phyloP scores from a whole-genome alignment of 1,140 invertebrate genomes.

The Drosophila carrolli region DNA sequence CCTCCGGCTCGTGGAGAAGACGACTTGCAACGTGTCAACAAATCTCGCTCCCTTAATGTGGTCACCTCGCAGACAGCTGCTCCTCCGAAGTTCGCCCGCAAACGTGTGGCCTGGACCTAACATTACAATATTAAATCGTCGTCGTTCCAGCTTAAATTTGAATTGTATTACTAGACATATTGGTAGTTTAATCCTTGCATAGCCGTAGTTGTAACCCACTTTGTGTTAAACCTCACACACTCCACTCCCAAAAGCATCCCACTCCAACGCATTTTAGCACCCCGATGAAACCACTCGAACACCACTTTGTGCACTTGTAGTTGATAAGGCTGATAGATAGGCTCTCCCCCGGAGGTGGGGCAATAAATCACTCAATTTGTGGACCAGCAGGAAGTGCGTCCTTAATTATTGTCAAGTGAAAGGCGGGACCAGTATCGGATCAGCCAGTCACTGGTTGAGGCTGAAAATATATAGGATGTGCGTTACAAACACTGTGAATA shows the following conservation, averaged over 20 bases:
- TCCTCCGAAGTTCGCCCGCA: conserved; percentile 74
- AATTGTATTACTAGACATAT: conserved; percentile 43
- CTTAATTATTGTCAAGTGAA: conserved; percentile 42
- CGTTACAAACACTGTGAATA: neutral
- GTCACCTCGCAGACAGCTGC: conserved; percentile 61
- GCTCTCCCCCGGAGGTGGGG: conserved; percentile 6
- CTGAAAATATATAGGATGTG: neutral
- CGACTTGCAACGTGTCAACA: conserved; percentile 47
- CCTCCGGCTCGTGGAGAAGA: conserved; percentile 42
- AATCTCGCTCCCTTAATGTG: conserved; percentile 68
- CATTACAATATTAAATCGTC: neutral
- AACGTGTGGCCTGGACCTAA: conserved; percentile 76
- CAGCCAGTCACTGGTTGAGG: neutral
- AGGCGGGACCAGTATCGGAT: neutral
- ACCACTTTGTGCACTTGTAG: conserved; percentile 26
- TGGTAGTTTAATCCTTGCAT: conserved; percentile 27
- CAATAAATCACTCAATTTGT: conserved; percentile 54
- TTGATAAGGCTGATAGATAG: conserved; percentile 54
- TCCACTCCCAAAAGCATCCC: neutral
- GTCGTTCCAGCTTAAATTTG: conserved; percentile 53
- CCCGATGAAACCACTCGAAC: neutral
- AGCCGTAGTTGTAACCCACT: conserved; percentile 14
- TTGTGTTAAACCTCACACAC: neutral
- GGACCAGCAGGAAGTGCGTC: conserved; percentile 22
- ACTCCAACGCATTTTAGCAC: neutral